Evolutionary conservation across 2,888 invertebrate genomes (phyloP), one percentile per base, ranked within the genome.

Genomic region (Athalia circularis): DNA sequence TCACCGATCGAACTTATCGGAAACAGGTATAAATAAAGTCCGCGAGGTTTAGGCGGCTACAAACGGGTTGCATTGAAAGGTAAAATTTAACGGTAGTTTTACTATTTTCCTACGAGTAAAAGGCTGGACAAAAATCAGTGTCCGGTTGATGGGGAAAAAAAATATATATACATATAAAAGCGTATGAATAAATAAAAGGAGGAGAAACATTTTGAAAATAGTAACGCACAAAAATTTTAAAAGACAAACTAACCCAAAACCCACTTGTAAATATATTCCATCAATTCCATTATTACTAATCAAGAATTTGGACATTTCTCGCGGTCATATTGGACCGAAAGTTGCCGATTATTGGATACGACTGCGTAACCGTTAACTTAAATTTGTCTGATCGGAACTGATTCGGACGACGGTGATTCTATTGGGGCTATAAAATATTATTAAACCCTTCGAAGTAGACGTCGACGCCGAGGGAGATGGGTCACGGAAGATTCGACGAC

Each of bases 181-280:
- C 29, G 29, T 29, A 29, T 29, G 29, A 29, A 29, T 11, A 52
- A 52, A 52, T 9, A 52, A 52, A 52, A 52, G 11, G 9, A 15
- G 7, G 11, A 6, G n/a, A 68, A 52, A 68, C 68, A 68, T 68
- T 54, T 9, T 54, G 43, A 68, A 68, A 43, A 54, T 68, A 54
- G 68, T 68, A 52, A 54, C 68, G 68, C 68, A 68, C 68, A 68
- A 68, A 68, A 15, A 61, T 61, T 52, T 29, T n/a, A 68, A 68
- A 68, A 68, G 68, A 68, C 68, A 68, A 68, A 52, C 68, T 68
- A 68, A 68, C 68, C 68, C 54, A 68, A 68, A 68, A 29, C 54
- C 68, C 68, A 54, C 29, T 65, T 65, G 68, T 68, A 68, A 68
- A 68, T 68, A 68, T 43, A 68, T 68, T 52, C 52, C 68, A 68